Percentiles rank a stretch among this genome's conserved stretches.
These are phyloP conservation scores for Eustalomyia histrio DNA, from an alignment of 2,888 invertebrate species.

Conservation along the genomic window DNA sequence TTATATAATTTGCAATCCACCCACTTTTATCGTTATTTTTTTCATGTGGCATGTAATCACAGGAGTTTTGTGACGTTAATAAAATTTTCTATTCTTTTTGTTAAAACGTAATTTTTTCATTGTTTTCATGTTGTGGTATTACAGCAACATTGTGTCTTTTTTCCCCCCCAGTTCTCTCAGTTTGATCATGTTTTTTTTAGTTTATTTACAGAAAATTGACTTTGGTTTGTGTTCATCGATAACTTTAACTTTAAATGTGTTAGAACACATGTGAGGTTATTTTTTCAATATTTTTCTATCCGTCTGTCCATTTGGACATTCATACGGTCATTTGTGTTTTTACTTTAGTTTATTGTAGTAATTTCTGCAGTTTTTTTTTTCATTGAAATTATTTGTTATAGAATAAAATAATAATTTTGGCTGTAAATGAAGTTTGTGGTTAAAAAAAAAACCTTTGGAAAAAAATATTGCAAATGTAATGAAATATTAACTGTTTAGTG, in stretches of 20 bases:
- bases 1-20: neutral
- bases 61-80: constrained; percentile 61
- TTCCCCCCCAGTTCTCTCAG: constrained; percentile 28
- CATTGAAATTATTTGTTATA: constrained; percentile 35
- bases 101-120: constrained; percentile 41
- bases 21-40: neutral
- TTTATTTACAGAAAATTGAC: constrained; percentile 59
- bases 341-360: constrained; percentile 18
- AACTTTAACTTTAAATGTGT: constrained; percentile 35
- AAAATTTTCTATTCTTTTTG: constrained; percentile 41
- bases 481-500: constrained; percentile 21
- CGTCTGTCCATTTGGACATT: neutral
- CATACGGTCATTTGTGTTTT: constrained; percentile 7
- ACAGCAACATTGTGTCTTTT: constrained; percentile 41
- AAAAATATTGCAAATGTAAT: constrained; percentile 21
- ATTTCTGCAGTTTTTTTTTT: constrained; percentile 23
- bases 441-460: constrained; percentile 19
- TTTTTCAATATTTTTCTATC: constrained; percentile 8
- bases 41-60: constrained; percentile 35
- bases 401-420: constrained; percentile 6
- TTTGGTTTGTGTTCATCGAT: constrained; percentile 52
- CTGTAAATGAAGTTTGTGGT: constrained; percentile 53
- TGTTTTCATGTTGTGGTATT: constrained; percentile 59
- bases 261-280: neutral
- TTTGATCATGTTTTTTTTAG: constrained; percentile 17